Evolutionary conservation across 2,797 vertebrate genomes (phyloP), one percentile per base, ranked within the genome.

Genomic region (Malurus leucopterus): DNA sequence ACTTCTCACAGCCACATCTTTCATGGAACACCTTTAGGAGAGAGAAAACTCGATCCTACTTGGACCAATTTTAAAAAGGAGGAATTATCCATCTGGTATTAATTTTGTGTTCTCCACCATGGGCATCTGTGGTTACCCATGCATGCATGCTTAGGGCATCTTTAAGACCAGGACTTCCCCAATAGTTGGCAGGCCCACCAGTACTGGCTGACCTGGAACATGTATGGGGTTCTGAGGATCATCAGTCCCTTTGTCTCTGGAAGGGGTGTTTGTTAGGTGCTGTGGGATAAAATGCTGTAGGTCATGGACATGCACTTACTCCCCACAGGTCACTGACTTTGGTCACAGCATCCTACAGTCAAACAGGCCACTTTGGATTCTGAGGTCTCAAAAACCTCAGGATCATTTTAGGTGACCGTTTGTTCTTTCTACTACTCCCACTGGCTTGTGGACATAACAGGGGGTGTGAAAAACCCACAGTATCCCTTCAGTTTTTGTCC

Each of bases 201-300:
- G 38, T 30, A 59, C 38, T 51, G 65, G 40, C 27, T 53, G 65
- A 44, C 14, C 27, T 53, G 47, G 77, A 61, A 44, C 51, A 69
- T 9, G 5, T 26, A 44, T 12, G 22, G 14, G 22, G 18, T 51
- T 61, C 38, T 1, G 0, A 18, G 27, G 14, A 30, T 44, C 38
- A 44, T n/a, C 38, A 69, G n/a, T 27, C 38, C 27, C 43, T 69
- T 69, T 36, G 13, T 29, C 65, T 61, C 47, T 1, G 2, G 34
- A 30, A 61, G 17, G 8, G 0, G 1, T 41, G 17, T 57, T 16
- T 41, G 17, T 57, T 16, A 54, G 34, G 30, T 27, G 41, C n/a
- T 0, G 0, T n/a, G 21, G 18, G 27, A 22, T 9, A 69, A 61
- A 69, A 69, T 41, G 21, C 30, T 34, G 0, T 36, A 61, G 53